Conservation (phyloP, 2,113 vertebrate genomes). For the Channa maculata region DNA sequence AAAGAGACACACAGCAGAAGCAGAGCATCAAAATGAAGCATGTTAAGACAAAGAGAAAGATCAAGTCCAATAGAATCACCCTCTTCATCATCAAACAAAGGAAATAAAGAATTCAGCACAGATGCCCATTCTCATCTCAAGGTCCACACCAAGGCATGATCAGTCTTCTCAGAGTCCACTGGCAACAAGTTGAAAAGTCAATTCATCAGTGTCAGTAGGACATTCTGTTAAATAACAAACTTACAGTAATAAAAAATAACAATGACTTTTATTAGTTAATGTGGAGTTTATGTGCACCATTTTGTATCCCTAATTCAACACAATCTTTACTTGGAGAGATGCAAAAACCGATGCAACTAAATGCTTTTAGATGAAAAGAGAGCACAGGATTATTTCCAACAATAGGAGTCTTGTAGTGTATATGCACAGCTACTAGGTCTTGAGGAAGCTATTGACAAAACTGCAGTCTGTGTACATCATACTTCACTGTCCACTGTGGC, state of each 20-base stretch:
- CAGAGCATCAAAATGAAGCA: constrained; percentile 56
- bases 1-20: constrained; percentile 60
- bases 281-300: constrained; percentile 24
- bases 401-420: constrained; percentile 49
- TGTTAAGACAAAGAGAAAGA: constrained; percentile 66
- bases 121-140: constrained; percentile 18
- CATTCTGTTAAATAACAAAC: constrained; percentile 41
- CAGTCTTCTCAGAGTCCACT: constrained; percentile 32
- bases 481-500: constrained; percentile 23
- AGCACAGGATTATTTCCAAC: constrained; percentile 39
- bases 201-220: constrained; percentile 31
- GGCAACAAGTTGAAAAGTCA: constrained; percentile 26
- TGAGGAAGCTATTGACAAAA: constrained; percentile 47
- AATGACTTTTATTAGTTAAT: constrained; percentile 27
- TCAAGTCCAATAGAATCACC: constrained; percentile 23
- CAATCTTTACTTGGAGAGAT: constrained; percentile 31
- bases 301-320: constrained; percentile 34
- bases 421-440: constrained; percentile 69
- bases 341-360: constrained; percentile 3
- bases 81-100: not conserved
- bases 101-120: constrained; percentile 7
- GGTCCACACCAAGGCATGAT: constrained; percentile 20
- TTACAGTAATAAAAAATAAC: not conserved
- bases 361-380: constrained; percentile 22
- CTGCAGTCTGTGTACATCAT: constrained; percentile 29